Conservation (phyloP, 2,888 invertebrate genomes). For the Phalangium opilio region DNA sequence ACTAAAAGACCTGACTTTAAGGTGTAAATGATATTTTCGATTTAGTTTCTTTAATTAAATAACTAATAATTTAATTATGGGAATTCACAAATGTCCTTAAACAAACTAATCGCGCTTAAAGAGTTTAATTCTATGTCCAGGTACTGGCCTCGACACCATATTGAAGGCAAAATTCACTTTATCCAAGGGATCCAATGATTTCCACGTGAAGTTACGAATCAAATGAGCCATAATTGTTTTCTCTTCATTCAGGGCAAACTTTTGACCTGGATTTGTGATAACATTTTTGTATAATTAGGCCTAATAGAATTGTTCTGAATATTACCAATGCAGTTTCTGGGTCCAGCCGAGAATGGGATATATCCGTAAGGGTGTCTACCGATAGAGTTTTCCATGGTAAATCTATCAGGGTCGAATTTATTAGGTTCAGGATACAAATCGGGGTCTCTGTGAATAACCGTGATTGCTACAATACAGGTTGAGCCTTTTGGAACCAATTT, state of each 20-base stretch:
- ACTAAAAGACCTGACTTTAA: no score
- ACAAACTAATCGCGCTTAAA: no score
- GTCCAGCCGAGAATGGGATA: slow-evolving; percentile 21
- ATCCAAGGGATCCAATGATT: slow-evolving; percentile 16
- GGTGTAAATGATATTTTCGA: no score
- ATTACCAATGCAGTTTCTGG: slow-evolving; percentile 12
- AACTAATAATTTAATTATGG: no score
- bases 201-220: slow-evolving; percentile 14
- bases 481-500: slow-evolving; percentile 13
- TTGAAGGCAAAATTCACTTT: slow-evolving; percentile 16
- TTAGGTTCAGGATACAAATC: slow-evolving; percentile 18
- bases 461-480: slow-evolving; percentile 15
- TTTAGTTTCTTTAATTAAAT: no score
- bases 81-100: no score
- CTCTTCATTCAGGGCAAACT: slow-evolving; percentile 21
- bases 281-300: no score
- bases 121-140: no score
- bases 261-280: slow-evolving; percentile 14
- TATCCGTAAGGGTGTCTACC: slow-evolving; percentile 21
- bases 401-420: slow-evolving; percentile 20
- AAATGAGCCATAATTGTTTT: slow-evolving; percentile 19
- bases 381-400: slow-evolving; percentile 14
- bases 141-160: slow-evolving; percentile 14
- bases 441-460: slow-evolving; percentile 18
- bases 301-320: no score